Conservation (phyloP, 2,113 vertebrate species). For the Larimichthys polyactis region DNA sequence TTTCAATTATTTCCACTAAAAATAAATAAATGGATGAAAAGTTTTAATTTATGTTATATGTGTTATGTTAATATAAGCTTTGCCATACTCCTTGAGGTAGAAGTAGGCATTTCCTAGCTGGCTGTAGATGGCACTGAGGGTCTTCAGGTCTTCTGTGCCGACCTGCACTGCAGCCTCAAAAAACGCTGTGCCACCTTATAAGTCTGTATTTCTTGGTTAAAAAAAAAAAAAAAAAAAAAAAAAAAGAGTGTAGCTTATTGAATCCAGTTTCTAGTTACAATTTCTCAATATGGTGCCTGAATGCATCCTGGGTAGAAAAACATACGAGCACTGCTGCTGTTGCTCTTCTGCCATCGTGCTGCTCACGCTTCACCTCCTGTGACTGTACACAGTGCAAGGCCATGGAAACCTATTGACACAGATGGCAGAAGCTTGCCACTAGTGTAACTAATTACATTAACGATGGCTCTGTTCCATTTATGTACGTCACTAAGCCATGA, state of each 20-base stretch:
- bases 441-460: neutral
- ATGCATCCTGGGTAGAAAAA: neutral
- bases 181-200: slow-evolving; percentile 90
- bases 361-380: neutral
- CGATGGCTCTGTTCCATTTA: neutral
- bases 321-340: neutral
- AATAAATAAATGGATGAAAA: neutral
- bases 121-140: slow-evolving; percentile 98
- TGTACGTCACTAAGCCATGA: neutral
- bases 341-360: neutral
- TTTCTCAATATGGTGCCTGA: neutral
- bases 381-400: neutral
- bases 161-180: slow-evolving; percentile 97
- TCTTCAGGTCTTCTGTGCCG: slow-evolving; percentile 97
- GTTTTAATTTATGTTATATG: neutral
- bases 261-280: neutral
- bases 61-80: slow-evolving; percentile 75
- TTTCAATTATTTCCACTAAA: neutral
- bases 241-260: no score
- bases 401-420: neutral
- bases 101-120: slow-evolving; percentile 98
- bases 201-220: neutral
- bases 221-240: neutral
- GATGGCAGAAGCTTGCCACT: neutral
- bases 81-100: slow-evolving; percentile 95